Evolutionary conservation across 2,888 invertebrate species (phyloP), one percentile per base, ranked within the genome.

Genomic region (Acrocera orbiculus): DNA sequence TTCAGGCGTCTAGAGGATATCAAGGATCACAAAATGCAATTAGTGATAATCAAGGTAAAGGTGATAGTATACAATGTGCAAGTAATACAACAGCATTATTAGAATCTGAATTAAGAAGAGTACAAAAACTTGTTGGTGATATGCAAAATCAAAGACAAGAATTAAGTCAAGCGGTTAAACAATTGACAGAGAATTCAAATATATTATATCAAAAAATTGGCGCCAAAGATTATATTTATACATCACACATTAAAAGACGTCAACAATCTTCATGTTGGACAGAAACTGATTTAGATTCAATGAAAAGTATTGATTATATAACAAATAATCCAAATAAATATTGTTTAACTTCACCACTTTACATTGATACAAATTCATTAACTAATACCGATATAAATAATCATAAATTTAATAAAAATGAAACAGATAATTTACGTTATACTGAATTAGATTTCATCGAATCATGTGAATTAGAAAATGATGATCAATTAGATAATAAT

Each of bases 201-300:
- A 75, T 70, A 16, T 52, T 81, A 44, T 66, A 67, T 40, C 67
- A 70, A 46, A 72, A 73, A 47, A 70, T 73, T 40, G 62, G 68
- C 30, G 10, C 14, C 20, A 13, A 25, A 4, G 9, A 16, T 16
- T n/a, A 4, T 5, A 9, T 16, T 16, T 11, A 29, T 17, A 50
- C 53, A 8, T 43, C 46, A 11, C 45, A 46, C 33, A 53, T 59
- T 20, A 72, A 70, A 47, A 71, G 70, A 46, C 65, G 67, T 34
- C 66, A 71, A 13, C 72, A 68, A 29, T 75, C 76, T 3, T 71
- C 75, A 1, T 51, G 54, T 36, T 89, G 90, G 81, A 68, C 81
- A 35, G 89, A 90, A 61, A 90, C 90, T 1, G 90, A 92, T 59
- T 61, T 92, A 17, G 90, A 90, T 54, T 76, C 81, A 0, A 77